These are phyloP conservation scores for Scrobipalpa costella DNA, from an alignment of 2,888 invertebrate species.

Conservation along the genomic window DNA sequence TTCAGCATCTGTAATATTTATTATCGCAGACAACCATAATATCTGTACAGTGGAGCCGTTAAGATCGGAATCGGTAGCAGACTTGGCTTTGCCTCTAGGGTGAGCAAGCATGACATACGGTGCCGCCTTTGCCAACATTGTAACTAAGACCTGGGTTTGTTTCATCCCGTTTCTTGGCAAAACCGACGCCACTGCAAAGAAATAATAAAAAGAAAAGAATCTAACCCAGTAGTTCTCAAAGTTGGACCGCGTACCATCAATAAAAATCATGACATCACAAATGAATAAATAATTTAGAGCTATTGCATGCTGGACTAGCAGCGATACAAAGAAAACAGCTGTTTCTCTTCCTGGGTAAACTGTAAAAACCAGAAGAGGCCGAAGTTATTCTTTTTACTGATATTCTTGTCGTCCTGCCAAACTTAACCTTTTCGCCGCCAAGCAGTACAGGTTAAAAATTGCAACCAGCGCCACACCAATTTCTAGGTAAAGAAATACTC, in stretches of 20 bases:
- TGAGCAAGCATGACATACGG: constrained; percentile 50
- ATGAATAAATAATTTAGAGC: no score
- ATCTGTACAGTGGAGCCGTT: constrained; percentile 34
- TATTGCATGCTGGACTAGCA: no score
- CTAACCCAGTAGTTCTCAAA: constrained; percentile 31
- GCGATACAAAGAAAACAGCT: no score
- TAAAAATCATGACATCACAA: no score
- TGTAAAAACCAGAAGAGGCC: no score
- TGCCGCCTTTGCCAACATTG: constrained; percentile 49
- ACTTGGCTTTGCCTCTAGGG: constrained; percentile 38
- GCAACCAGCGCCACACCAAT: no score
- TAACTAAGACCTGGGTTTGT: constrained; percentile 42
- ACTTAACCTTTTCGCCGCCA: no score
- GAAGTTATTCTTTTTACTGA: no score
- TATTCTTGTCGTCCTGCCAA: no score
- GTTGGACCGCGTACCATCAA: background rate
- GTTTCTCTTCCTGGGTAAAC: no score
- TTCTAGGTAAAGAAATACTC: no score
- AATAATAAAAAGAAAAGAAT: constrained; percentile 38
- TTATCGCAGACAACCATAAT: background rate
- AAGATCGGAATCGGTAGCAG: constrained; percentile 33
- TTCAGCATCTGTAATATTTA: constrained; percentile 6
- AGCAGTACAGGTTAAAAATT: no score
- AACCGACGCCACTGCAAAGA: constrained; percentile 43
- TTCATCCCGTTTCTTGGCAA: constrained; percentile 55